Percentiles rank a stretch among this genome's conserved stretches.
Conservation (phyloP, 1,140 invertebrate species). For the Lordiphosa collinella region DNA sequence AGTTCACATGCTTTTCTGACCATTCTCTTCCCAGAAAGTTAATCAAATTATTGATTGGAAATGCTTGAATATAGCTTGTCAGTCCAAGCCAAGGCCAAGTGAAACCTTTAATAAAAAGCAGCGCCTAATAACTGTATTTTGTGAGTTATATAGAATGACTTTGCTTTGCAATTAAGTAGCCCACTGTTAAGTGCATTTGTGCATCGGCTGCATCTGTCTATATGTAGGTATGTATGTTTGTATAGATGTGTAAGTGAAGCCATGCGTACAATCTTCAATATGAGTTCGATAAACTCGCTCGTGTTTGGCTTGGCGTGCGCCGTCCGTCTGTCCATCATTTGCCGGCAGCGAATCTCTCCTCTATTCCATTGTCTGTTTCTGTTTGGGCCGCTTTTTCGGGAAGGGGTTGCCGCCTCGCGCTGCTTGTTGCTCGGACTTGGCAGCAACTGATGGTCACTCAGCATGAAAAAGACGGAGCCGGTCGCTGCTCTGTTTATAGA, state of each 20-base stretch:
- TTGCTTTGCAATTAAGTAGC: constrained; percentile 38
- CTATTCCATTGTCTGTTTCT: constrained; percentile 19
- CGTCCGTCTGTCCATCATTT: constrained; percentile 21
- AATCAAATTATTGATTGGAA: constrained; percentile 4
- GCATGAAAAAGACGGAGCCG: constrained; percentile 51
- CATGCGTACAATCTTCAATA: constrained; percentile 78
- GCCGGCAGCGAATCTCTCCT: constrained; percentile 1
- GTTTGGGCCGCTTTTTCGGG: constrained; percentile 9
- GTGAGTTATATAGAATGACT: constrained; percentile 14
- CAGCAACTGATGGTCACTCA: constrained; percentile 60
- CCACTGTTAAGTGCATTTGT: constrained; percentile 39
- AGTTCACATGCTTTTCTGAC: not conserved
- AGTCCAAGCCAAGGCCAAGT: constrained; percentile 4
- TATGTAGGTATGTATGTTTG: constrained; percentile 16
- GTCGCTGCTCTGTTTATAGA: constrained; percentile 37
- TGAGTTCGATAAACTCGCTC: constrained; percentile 75
- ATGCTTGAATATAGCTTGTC: not conserved
- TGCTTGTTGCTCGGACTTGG: constrained; percentile 13
- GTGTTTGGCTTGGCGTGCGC: constrained; percentile 73
- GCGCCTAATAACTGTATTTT: constrained; percentile 8
- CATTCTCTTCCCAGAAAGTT: not conserved
- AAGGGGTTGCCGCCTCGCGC: constrained; percentile 9
- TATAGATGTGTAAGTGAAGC: constrained; percentile 48
- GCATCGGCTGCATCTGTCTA: constrained; percentile 1
- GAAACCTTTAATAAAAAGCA: not conserved